These are phyloP conservation scores for Ptychodera flava DNA, from an alignment of 35 echinoderm and acorn worm genomes.

Conservation along the genomic window DNA sequence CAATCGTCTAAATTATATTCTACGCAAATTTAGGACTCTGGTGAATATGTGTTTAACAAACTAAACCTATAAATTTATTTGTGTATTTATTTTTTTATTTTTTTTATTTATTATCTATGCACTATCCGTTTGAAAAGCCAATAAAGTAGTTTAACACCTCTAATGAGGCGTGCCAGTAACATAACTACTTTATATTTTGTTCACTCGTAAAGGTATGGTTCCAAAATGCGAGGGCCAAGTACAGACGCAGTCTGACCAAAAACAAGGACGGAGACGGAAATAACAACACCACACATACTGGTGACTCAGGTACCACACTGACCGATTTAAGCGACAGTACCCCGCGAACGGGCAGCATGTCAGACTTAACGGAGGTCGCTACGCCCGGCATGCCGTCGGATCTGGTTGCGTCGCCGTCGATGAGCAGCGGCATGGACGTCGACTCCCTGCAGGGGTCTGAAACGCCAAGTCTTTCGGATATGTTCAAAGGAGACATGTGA, in stretches of 20 bases:
- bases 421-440: not conserved
- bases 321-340: not conserved
- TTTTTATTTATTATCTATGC: too few species aligned
- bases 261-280: constrained; percentile 31
- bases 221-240: constrained; percentile 96
- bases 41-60: too few species aligned
- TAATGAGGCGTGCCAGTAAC: too few species aligned
- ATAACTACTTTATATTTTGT: too few species aligned
- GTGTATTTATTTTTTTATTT: too few species aligned
- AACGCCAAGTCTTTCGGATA: not conserved
- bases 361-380: not conserved
- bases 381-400: not conserved
- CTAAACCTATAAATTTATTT: too few species aligned
- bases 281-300: not conserved
- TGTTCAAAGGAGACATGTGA: not conserved
- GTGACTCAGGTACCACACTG: not conserved
- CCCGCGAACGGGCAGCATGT: not conserved
- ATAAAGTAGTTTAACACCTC: too few species aligned
- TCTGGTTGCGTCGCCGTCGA: not conserved
- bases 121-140: too few species aligned
- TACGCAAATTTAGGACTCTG: too few species aligned
- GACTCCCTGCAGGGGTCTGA: not conserved
- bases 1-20: too few species aligned
- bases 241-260: constrained; percentile 82
- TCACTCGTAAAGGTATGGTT: constrained; percentile 98